These are phyloP conservation scores for Orthonychiurus folsomi DNA, from an alignment of 2,888 invertebrate species.

Conservation along the genomic window DNA sequence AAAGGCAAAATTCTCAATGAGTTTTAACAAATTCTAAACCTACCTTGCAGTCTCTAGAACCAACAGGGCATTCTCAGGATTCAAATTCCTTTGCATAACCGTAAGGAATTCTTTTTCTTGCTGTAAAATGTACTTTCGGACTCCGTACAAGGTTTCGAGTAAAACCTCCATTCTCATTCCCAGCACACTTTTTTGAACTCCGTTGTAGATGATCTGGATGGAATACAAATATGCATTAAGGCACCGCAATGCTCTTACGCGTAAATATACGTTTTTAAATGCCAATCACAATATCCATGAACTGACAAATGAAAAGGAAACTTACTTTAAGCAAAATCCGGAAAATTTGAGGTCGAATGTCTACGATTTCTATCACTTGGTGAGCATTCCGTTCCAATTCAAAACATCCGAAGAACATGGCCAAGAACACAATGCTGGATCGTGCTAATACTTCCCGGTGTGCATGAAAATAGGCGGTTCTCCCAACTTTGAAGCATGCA, in stretches of 20 bases:
- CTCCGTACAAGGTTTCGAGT: too few relatives aligned
- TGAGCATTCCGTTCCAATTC: not conserved
- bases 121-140: not conserved
- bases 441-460: not conserved
- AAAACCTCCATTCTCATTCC: not conserved
- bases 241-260: too few relatives aligned
- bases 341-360: constrained; percentile 3
- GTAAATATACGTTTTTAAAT: too few relatives aligned
- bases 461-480: not conserved
- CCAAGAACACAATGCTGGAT: not conserved
- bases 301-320: too few relatives aligned
- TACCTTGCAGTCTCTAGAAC: too few relatives aligned
- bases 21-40: too few relatives aligned
- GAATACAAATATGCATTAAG: not conserved
- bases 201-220: not conserved
- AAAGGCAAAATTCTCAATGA: constrained; percentile 7
- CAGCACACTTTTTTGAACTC: too few relatives aligned
- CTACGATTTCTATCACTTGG: not conserved
- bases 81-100: not conserved
- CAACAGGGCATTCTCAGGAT: constrained; percentile 2
- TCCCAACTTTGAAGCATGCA: too few relatives aligned
- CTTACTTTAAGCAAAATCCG: not conserved
- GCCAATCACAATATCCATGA: too few relatives aligned
- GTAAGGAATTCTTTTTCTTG: not conserved
- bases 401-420: not conserved